phyloP scores from a whole-genome alignment of 2,113 vertebrate genomes.

The Heterotilapia buettikoferi region DNA sequence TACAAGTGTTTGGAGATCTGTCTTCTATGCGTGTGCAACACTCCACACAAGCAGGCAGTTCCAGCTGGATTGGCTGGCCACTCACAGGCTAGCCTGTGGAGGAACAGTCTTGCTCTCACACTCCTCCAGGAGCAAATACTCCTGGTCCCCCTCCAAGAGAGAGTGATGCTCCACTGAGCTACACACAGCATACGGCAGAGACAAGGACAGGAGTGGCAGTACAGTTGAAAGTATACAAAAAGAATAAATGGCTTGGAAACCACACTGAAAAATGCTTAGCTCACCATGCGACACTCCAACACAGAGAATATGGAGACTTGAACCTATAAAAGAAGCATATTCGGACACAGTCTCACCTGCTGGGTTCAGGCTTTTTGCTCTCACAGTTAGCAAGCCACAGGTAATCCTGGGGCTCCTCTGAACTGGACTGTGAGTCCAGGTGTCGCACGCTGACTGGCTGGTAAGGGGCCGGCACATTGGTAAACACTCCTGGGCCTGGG shows the following conservation, averaged over 20 bases:
- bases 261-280: background rate
- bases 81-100: constrained; percentile 86
- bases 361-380: constrained; percentile 94
- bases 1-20: background rate
- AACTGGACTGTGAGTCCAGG: constrained; percentile 82
- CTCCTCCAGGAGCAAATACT: constrained; percentile 95
- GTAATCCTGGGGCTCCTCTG: constrained; percentile 96
- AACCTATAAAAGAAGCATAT: background rate
- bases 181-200: constrained; percentile 63
- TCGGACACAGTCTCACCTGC: constrained; percentile 74
- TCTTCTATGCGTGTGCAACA: background rate
- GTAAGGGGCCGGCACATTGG: constrained; percentile 83
- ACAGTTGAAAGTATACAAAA: constrained; percentile 4
- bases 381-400: constrained; percentile 95
- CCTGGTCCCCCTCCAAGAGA: constrained; percentile 83
- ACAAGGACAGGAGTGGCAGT: constrained; percentile 30
- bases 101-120: constrained; percentile 94
- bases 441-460: constrained; percentile 87
- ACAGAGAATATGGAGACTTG: background rate
- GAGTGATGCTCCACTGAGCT: constrained; percentile 80
- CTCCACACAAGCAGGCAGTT: constrained; percentile 55
- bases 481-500: constrained; percentile 55
- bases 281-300: background rate
- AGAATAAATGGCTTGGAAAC: background rate
- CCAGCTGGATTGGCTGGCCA: constrained; percentile 70